Evolutionary conservation across 2,888 invertebrate species (phyloP).

Genomic region (Gortyna flavago): DNA sequence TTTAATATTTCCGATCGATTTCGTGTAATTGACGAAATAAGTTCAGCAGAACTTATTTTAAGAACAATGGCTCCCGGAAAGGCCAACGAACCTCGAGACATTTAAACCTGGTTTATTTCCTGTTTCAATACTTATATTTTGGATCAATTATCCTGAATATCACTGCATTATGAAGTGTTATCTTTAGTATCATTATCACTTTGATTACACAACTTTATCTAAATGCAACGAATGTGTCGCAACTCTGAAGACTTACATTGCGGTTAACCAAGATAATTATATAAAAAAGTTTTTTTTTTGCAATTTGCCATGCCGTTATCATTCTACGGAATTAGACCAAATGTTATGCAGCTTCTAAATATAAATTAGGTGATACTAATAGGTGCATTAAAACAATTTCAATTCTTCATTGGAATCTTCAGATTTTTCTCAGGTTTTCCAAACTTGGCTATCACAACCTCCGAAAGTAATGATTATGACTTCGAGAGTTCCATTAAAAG

Average conservation of each 20-base stretch:
- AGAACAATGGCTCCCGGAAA: conserved; percentile 45
- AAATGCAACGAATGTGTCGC: conserved; percentile 33
- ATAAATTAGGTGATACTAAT: background rate
- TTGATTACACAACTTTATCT: conserved; percentile 29
- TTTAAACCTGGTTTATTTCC: conserved; percentile 46
- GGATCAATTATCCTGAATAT: no score
- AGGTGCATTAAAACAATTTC: background rate
- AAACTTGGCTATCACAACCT: background rate
- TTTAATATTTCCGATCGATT: conserved; percentile 10
- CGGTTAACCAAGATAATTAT: conserved; percentile 13
- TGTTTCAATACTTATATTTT: conserved; percentile 22
- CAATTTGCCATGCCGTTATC: background rate
- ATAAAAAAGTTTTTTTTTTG: conserved; percentile 6
- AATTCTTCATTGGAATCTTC: background rate
- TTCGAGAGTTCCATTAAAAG: conserved; percentile 13
- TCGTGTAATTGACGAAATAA: conserved; percentile 33
- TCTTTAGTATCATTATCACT: conserved; percentile 11
- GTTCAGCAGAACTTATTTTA: conserved; percentile 56
- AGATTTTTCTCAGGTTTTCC: background rate
- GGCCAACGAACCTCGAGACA: conserved; percentile 53
- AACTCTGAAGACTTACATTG: conserved; percentile 19
- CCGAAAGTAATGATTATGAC: background rate
- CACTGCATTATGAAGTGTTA: no score
- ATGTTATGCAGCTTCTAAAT: background rate
- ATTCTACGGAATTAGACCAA: background rate